Percentiles rank a stretch among this genome's conserved stretches.
Conservation (phyloP, 1,140 invertebrate genomes). For the Drosophila neocordata region DNA sequence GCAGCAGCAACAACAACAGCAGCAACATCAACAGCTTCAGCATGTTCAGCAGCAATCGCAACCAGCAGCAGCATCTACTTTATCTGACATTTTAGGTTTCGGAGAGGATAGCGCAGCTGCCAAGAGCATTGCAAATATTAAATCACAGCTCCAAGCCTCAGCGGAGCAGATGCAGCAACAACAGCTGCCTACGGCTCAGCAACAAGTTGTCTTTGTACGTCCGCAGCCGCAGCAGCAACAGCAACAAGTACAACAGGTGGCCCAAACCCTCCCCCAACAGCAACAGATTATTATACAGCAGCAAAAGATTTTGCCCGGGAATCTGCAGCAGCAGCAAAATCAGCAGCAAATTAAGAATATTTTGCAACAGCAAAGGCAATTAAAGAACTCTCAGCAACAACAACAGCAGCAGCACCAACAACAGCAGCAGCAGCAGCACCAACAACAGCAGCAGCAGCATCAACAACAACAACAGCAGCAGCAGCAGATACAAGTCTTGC, state of each 20-base stretch:
- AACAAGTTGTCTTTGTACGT: conserved; percentile 73
- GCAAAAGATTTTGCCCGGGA: conserved; percentile 68
- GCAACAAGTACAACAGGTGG: conserved; percentile 40
- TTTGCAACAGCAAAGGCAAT: conserved; percentile 65
- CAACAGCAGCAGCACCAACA: conserved; percentile 17
- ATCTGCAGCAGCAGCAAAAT: conserved; percentile 55
- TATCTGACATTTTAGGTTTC: conserved; percentile 79
- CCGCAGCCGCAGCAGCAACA: conserved; percentile 40
- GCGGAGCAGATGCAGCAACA: conserved; percentile 67
- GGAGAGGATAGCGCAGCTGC: conserved; percentile 67
- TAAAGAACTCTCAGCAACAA: conserved; percentile 53
- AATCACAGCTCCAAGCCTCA: conserved; percentile 73
- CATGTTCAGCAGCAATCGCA: conserved; percentile 14
- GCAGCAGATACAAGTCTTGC: conserved; percentile 44
- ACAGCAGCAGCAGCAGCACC: conserved; percentile 71
- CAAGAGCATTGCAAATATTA: conserved; percentile 74
- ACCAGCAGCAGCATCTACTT: conserved; percentile 32
- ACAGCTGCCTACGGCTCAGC: conserved; percentile 52
- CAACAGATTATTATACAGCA: conserved; percentile 60
- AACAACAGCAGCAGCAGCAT: conserved; percentile 51
- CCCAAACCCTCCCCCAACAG: conserved; percentile 19
- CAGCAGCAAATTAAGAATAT: conserved; percentile 70
- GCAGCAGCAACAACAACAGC: conserved; percentile 33
- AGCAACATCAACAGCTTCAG: conserved; percentile 36
- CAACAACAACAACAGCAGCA: conserved; percentile 43